Evolutionary conservation across 2,797 vertebrate genomes (phyloP).

Genomic region (Acanthopagrus latus): DNA sequence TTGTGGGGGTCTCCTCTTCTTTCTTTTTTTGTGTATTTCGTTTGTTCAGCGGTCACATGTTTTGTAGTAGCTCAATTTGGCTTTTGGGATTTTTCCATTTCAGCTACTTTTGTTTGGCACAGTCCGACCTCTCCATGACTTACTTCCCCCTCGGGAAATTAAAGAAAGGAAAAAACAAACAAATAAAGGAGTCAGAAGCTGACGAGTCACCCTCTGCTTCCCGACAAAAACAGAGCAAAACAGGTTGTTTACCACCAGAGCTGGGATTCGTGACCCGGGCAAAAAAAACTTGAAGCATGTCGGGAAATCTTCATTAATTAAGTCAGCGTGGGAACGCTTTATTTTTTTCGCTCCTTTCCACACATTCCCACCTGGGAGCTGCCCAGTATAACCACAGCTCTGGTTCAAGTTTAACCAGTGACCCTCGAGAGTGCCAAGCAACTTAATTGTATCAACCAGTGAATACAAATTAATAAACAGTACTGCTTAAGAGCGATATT

Average conservation of each 20-base stretch:
- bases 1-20: background rate
- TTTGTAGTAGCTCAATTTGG: background rate
- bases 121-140: background rate
- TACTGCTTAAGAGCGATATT: background rate
- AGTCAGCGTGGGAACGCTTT: conserved; percentile 15
- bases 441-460: background rate
- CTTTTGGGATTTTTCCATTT: background rate
- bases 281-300: background rate
- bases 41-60: background rate
- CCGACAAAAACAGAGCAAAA: conserved; percentile 30
- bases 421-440: background rate
- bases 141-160: conserved; percentile 25
- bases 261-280: background rate
- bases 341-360: conserved; percentile 28
- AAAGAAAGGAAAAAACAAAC: conserved; percentile 44
- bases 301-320: conserved; percentile 37
- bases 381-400: conserved; percentile 27
- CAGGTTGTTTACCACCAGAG: conserved; percentile 46
- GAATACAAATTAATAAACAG: background rate
- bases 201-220: conserved; percentile 50
- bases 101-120: conserved; percentile 10
- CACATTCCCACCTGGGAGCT: conserved; percentile 37
- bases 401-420: background rate
- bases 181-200: conserved; percentile 16
- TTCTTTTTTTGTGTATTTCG: background rate